Evolutionary conservation across 2,888 invertebrate genomes (phyloP).

Genomic region (Lepidochrysops patricia): DNA sequence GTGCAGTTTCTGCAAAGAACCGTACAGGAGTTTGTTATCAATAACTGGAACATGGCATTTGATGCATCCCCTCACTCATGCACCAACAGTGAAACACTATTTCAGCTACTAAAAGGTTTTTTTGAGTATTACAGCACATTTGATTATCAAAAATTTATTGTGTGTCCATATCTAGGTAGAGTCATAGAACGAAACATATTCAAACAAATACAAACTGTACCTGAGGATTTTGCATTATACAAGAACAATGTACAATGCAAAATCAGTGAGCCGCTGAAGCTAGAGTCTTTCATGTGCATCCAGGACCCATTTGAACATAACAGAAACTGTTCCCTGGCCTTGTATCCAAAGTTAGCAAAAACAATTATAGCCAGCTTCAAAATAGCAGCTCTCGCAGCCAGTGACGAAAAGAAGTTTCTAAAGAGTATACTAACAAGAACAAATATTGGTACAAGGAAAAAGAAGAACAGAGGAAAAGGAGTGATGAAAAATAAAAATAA

Average conservation of each 20-base stretch:
- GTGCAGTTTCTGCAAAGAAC: slow-evolving; percentile 59
- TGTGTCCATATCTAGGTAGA: slow-evolving; percentile 30
- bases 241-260: slow-evolving; percentile 21
- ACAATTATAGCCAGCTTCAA: slow-evolving; percentile 20
- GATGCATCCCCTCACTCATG: slow-evolving; percentile 28
- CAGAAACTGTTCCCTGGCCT: slow-evolving; percentile 28
- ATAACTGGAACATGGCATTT: slow-evolving; percentile 77
- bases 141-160: slow-evolving; percentile 27
- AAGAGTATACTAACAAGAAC: slow-evolving; percentile 13
- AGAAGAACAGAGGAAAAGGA: background rate
- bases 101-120: slow-evolving; percentile 35
- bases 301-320: slow-evolving; percentile 34
- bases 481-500: background rate
- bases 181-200: slow-evolving; percentile 25
- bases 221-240: slow-evolving; percentile 27
- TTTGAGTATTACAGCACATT: slow-evolving; percentile 35
- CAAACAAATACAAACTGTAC: slow-evolving; percentile 19
- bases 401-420: slow-evolving; percentile 14
- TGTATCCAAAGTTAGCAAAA: slow-evolving; percentile 23
- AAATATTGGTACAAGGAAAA: background rate
- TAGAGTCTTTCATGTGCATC: slow-evolving; percentile 27
- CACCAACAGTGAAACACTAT: slow-evolving; percentile 24
- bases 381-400: slow-evolving; percentile 22
- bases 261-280: slow-evolving; percentile 19
- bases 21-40: slow-evolving; percentile 37